A percentile compares a stretch with the other conserved stretches of the same genome.
Conservation (phyloP, 2,113 vertebrate genomes). For the Camelus dromedarius region DNA sequence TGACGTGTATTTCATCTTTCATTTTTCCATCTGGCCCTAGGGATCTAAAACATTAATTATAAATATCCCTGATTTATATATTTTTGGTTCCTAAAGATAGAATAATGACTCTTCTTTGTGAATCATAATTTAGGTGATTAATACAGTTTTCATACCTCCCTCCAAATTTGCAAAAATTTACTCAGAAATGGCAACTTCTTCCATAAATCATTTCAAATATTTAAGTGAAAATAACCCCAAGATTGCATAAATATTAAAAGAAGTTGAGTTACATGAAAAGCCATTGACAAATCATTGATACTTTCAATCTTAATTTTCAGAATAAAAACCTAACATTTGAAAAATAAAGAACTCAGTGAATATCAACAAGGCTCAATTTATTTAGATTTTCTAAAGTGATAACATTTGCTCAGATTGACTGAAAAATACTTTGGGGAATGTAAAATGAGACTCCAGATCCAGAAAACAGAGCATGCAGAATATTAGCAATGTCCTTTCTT, state of each 20-base stretch:
- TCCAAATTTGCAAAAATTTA: not conserved
- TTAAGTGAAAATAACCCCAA: not conserved
- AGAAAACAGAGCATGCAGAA: not conserved
- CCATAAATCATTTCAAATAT: not conserved
- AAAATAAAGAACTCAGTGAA: not conserved
- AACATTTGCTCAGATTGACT: not conserved
- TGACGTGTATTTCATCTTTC: not conserved
- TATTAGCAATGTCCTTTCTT: not conserved
- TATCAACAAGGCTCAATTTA: not conserved
- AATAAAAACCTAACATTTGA: not conserved
- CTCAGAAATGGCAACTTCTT: not conserved
- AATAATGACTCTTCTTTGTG: not conserved
- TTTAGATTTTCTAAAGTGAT: not conserved
- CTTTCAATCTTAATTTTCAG: not conserved
- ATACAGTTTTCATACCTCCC: not conserved
- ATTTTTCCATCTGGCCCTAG: not conserved
- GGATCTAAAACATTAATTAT: not conserved
- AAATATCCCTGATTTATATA: not conserved
- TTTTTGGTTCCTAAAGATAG: not conserved
- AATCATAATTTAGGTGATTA: conserved; percentile 2
- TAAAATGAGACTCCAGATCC: not conserved
- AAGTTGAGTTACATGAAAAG: not conserved
- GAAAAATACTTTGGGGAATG: not conserved
- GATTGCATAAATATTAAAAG: not conserved
- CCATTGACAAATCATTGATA: not conserved